Base-by-base conservation (phyloP, 35 echinoderm and acorn worm genomes). In the Hemicentrotus pulcherrimus region DNA sequence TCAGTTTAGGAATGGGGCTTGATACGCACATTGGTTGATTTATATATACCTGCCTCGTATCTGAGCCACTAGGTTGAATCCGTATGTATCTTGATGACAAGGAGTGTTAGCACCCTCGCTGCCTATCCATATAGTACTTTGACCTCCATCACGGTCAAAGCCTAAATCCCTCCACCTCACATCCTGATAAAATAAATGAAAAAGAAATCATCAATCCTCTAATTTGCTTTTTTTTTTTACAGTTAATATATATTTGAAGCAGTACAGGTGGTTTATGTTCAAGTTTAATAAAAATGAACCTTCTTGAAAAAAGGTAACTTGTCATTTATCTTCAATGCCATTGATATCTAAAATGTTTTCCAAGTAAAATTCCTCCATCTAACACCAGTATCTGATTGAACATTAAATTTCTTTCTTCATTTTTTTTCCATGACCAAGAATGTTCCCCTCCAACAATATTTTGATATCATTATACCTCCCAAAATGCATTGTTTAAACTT, bases 41-140 rank as follows among this genome's bases (percentile, higher is more conserved):
- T 78, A 32, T 47, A 11, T 88, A 45, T 90, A 99, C 98, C 97
- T 97, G 85, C 98, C 98, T 48, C 94, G 88, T 60, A 99, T 96
- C 95, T 99, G 98, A 52, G 95, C 97, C 32, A 99, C 98, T 30
- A 99, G 58, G 91, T 99, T 99, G 94, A 96, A 99, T 7, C 98
- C 98, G 95, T 99, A 99, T 4, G 97, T 94, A 52, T 99, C 98
- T 18, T 99, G 96, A 93, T 99, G 98, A 52, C 98, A 97, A 47
- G 97, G 97, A 50, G 98, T 99, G 86, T 96, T 94, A 6, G 98
- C 97, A 4, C 96, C 96, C 61, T 89, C 71, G 85, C 97, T 97
- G 9, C 98, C 97, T 58, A 97, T 98, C 98, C 98, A 99, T 48
- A 99, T 86, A 8, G 98, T 99, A 47, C 98, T 99, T 52, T 97